These are phyloP conservation scores for Gymnothorax reevesii DNA, from an alignment of 2,797 vertebrate species.

Conservation along the genomic window DNA sequence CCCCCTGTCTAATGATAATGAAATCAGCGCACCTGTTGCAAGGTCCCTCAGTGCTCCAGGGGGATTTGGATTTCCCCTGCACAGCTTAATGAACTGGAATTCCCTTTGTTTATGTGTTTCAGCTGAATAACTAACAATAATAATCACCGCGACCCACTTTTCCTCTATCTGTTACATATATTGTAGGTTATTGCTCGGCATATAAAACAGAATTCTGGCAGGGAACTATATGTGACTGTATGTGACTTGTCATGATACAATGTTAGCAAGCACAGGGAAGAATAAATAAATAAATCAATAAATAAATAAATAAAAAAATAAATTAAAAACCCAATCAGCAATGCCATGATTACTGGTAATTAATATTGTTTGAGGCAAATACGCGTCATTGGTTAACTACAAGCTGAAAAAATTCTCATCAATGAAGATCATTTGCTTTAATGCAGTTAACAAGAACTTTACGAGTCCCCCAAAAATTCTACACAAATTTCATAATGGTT, in stretches of 20 bases:
- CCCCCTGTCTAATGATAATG: too few relatives aligned
- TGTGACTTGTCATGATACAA: neutral
- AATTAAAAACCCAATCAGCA: slow-evolving; percentile 50
- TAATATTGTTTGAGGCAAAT: slow-evolving; percentile 54
- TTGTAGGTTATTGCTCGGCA: neutral
- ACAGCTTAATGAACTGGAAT: too few relatives aligned
- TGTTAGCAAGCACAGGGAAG: slow-evolving; percentile 13
- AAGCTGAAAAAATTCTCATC: slow-evolving; percentile 47
- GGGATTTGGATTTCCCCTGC: too few relatives aligned
- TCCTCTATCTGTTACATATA: neutral
- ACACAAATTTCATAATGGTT: slow-evolving; percentile 5
- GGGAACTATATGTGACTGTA: neutral
- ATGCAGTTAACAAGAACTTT: slow-evolving; percentile 43
- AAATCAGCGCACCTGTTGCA: too few relatives aligned
- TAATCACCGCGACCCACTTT: neutral
- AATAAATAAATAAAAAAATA: too few relatives aligned
- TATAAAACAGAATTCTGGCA: neutral
- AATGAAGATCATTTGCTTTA: slow-evolving; percentile 45
- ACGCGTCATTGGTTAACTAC: slow-evolving; percentile 54
- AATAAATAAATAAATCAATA: slow-evolving; percentile 27
- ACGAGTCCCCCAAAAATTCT: slow-evolving; percentile 29
- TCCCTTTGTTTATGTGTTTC: too few relatives aligned
- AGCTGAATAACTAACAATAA: too few relatives aligned
- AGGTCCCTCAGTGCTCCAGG: too few relatives aligned
- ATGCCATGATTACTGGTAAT: slow-evolving; percentile 46